Evolutionary conservation across 2,113 vertebrate species (phyloP), one percentile per base, ranked within the genome.

Genomic region (Struthidea cinerea): DNA sequence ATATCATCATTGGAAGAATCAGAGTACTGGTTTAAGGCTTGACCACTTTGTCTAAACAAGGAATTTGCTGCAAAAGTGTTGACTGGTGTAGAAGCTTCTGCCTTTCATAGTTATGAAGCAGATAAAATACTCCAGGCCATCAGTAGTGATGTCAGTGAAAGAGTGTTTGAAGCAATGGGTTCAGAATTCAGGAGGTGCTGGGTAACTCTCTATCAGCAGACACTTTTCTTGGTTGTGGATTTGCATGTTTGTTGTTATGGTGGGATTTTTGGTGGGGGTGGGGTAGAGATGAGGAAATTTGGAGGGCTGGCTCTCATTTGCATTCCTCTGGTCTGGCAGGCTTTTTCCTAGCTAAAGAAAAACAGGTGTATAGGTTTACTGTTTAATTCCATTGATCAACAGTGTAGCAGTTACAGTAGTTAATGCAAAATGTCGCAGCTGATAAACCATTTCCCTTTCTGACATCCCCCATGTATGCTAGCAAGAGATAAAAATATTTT

Each of bases 1-100:
- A 1, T 3, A 1, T 1, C 5, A 2, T 15, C 39, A 2, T 81
- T 76, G 13, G 9, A 56, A 64, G 44, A 64, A 55, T 68, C 26
- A 26, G 32, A n/a, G 28, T 33, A 32, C 9, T 75, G 42, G 26
- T 69, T 80, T 14, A 76, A 91, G 44, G 47, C 13, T 57, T 41
- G 37, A 24, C 32, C 8, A 2, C 33, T 82, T 68, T 60, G 14
- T 68, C 33, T 63, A 47, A 93, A 42, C 5, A 52, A 39, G 3
- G 2, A 64, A 37, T 75, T 71, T 35, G 11, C n/a, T 47, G 49
- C 2, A 2, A 9, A 82, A 50, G 23, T 71, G 11, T 50, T 50
- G 35, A 15, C 46, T 79, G n/a, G 10, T 71, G 19, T 1, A 28
- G 55, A 50, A 68, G 20, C 37, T 56, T 57, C 11, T 44, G 11